These are phyloP conservation scores for Heloderma charlesbogerti DNA, from an alignment of 2,113 vertebrate genomes.

Conservation along the genomic window DNA sequence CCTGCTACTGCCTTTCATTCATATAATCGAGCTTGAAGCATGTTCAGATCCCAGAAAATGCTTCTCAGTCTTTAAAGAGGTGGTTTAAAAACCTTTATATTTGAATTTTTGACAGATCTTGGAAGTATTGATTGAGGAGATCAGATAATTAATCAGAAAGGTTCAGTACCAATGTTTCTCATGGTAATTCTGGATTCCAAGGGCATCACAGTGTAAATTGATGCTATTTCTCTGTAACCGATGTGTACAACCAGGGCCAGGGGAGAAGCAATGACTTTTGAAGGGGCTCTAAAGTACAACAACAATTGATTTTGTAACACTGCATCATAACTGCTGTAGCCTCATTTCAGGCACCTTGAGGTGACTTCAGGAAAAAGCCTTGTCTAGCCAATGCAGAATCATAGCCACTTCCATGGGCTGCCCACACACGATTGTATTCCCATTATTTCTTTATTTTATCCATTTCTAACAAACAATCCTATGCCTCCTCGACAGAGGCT, in stretches of 20 bases:
- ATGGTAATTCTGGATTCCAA: conserved; percentile 3
- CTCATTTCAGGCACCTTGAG: neutral
- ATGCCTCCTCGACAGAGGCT: no score
- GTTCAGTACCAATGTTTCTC: conserved; percentile 15
- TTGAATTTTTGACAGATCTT: conserved; percentile 63
- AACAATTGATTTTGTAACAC: neutral
- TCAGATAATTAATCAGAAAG: conserved; percentile 24
- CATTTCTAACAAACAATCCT: no score
- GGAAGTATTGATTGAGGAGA: conserved; percentile 8
- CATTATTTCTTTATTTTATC: no score
- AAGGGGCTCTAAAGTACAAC: neutral
- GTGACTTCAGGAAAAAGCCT: no score
- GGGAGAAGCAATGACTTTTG: neutral
- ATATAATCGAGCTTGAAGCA: conserved; percentile 63
- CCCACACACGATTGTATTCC: no score
- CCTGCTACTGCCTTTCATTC: conserved; percentile 56
- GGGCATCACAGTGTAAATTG: neutral
- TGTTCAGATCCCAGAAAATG: conserved; percentile 59
- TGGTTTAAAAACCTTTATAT: conserved; percentile 42
- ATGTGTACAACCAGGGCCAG: neutral
- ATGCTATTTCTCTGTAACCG: neutral
- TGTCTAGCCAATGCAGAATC: no score
- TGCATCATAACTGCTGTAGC: neutral
- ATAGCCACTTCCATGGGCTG: no score
- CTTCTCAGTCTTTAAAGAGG: conserved; percentile 51